A percentile compares a stretch with the other conserved stretches of the same genome.
phyloP scores from a whole-genome alignment of 2,888 invertebrate species.

The Lithophane ornitopus region DNA sequence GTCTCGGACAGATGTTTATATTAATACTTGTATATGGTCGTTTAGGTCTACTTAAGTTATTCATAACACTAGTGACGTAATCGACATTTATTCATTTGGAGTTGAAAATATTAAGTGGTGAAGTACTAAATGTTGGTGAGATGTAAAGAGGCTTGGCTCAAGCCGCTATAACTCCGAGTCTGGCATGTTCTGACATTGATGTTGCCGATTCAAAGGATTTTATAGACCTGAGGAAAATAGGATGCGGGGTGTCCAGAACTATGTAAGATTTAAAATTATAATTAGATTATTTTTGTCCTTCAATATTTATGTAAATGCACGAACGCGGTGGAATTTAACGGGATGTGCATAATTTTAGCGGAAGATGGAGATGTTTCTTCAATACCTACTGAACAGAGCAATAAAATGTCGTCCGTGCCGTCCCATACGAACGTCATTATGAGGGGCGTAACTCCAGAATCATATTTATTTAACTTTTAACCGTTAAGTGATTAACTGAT shows the following conservation, averaged over 20 bases:
- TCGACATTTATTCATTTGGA: slow-evolving; percentile 52
- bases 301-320: slow-evolving; percentile 15
- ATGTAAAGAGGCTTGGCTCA: slow-evolving; percentile 13
- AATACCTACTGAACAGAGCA: background rate
- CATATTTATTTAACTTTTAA: background rate
- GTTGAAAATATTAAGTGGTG: slow-evolving; percentile 34
- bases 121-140: slow-evolving; percentile 20
- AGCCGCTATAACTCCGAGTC: slow-evolving; percentile 20
- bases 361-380: background rate
- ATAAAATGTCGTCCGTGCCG: background rate
- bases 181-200: slow-evolving; percentile 36
- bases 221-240: slow-evolving; percentile 37
- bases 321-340: background rate
- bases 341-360: background rate
- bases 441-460: no score
- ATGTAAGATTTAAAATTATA: slow-evolving; percentile 22
- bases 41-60: slow-evolving; percentile 58
- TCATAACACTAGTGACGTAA: slow-evolving; percentile 64
- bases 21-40: slow-evolving; percentile 55
- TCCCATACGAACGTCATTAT: background rate
- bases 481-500: background rate
- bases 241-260: slow-evolving; percentile 24
- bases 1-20: slow-evolving; percentile 61
- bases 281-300: slow-evolving; percentile 22
- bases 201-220: slow-evolving; percentile 41